A percentile compares a stretch with the other conserved stretches of the same genome.
Conservation (phyloP, 2,888 invertebrate genomes). For the Microchrysa polita region DNA sequence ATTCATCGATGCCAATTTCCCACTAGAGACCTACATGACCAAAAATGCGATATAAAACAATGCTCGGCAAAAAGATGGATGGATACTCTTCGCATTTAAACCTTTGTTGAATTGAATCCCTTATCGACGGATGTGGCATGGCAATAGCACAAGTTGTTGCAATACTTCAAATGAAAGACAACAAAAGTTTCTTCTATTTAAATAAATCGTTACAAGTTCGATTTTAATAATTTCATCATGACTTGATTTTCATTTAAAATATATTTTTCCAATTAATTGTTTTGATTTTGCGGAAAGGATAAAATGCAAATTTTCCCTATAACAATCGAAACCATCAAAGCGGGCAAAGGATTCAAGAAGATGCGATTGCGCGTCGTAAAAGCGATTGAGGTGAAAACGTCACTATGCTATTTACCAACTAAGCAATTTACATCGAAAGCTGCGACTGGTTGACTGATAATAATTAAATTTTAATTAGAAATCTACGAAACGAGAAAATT, state of each 20-base stretch:
- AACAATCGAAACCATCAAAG: no score
- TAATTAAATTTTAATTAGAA: conserved; percentile 50
- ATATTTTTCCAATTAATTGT: no score
- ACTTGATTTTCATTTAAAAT: no score
- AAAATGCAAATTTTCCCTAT: no score
- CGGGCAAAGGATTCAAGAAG: not conserved
- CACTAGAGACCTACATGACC: conserved; percentile 6
- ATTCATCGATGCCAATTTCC: conserved; percentile 43
- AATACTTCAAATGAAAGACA: no score
- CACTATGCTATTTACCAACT: not conserved
- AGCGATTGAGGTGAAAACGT: not conserved
- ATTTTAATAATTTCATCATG: no score
- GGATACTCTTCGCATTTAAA: conserved; percentile 16
- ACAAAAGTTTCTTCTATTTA: no score
- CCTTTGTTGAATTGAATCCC: not conserved
- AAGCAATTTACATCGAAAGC: not conserved
- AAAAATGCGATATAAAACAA: conserved; percentile 25
- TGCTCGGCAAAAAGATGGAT: conserved; percentile 7
- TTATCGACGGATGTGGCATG: not conserved
- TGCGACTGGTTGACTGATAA: conserved; percentile 30
- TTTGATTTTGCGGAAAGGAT: no score
- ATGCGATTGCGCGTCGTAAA: conserved; percentile 10
- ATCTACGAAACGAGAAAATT: conserved; percentile 46
- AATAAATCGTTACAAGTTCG: no score
- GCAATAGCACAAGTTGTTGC: not conserved